These are phyloP conservation scores for Drosophila ficusphila DNA, from an alignment of 1,140 invertebrate species.

Conservation along the genomic window DNA sequence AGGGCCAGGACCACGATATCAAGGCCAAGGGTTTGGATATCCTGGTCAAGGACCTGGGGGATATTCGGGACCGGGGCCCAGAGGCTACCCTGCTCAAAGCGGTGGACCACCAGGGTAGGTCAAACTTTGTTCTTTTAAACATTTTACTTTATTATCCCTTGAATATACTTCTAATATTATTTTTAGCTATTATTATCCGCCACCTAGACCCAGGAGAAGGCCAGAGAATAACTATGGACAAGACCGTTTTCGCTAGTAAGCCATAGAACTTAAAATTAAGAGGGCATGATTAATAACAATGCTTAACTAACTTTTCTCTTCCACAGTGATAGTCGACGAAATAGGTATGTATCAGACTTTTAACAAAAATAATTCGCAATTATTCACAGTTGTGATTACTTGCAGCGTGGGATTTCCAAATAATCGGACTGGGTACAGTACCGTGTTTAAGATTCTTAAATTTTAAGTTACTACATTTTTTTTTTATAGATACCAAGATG, in stretches of 20 bases:
- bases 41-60: neutral
- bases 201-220: neutral
- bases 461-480: neutral
- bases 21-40: neutral
- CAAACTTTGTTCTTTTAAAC: too few species aligned
- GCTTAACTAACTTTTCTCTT: neutral
- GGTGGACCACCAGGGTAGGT: neutral
- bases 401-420: neutral
- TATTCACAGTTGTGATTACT: neutral
- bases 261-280: neutral
- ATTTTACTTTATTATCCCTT: too few species aligned
- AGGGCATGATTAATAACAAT: neutral
- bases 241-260: constrained; percentile 6
- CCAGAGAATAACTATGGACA: neutral
- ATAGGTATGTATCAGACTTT: neutral
- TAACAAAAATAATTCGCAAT: too few species aligned
- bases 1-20: neutral
- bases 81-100: neutral
- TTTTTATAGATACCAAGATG: neutral
- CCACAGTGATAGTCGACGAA: neutral
- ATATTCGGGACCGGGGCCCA: neutral
- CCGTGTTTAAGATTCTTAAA: neutral
- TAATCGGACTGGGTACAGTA: neutral
- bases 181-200: constrained; percentile 3
- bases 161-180: neutral